Base-by-base conservation (phyloP, 2,797 vertebrate species). In the Trematomus bernacchii region DNA sequence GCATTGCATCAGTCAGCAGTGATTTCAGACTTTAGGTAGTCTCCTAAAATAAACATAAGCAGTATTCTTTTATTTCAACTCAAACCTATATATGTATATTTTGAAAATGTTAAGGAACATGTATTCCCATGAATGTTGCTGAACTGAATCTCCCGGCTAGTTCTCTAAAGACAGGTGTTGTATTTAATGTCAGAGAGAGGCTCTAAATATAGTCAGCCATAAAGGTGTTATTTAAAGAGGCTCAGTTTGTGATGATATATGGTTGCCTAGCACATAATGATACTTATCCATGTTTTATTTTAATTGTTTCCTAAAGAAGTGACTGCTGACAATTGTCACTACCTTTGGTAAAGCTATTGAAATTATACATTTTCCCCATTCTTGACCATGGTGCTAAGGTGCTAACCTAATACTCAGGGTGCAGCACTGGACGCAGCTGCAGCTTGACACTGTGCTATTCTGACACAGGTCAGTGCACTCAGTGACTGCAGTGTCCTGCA, bases 221-320 rank as follows among this genome's bases (percentile, higher is more conserved):
- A 84, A 88, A 90, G 72, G 73, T 71, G 73, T 52, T 92, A 92
- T 91, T 87, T 87, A 82, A 89, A 89, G 84, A 74, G 3, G 10
- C 19, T 58, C 50, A 13, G 10, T 37, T 59, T 71, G 37, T 83
- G 72, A 85, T 71, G 79, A 66, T 81, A 64, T 77, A 48, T 55
- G 21, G 68, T 64, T 86, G 55, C 82, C 52, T 76, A 76, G 76
- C 46, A 73, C 48, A 71, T 69, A 23, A 59, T 51, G 30, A 66
- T 71, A 71, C 54, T 70, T 76, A 71, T 54, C 30, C 30, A 50
- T 5, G 40, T 73, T 58, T 82, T 2, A 43, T 4, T 43, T 2
- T 78, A 75, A 71, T 2, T 2, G 11, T 61, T 68, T 27, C 19
- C 19, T 30, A 40, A 61, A 16, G n/a, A 63, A 48, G 6, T 4